Evolutionary conservation across 2,113 vertebrate genomes (phyloP), one percentile per base, ranked within the genome.

Genomic region (Lepidothrix coronata): DNA sequence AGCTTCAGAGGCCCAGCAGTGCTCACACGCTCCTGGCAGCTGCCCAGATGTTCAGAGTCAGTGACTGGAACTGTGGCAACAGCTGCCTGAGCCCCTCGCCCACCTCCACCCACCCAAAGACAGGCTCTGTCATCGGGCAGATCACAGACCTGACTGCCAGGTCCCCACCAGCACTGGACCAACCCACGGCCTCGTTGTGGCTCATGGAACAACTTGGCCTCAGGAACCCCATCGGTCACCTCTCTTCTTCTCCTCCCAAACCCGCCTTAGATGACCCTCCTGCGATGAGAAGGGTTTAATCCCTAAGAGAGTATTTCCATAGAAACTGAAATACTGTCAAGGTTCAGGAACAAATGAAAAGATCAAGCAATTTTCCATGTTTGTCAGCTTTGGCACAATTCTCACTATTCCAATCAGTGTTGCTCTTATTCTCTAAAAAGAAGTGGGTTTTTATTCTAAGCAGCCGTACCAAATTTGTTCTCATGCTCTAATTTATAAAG

Each of bases 351-450:
- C 48, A 94, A 90, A 94, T 59, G 83, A 85, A 75, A 93, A n/a
- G 39, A 83, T 54, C 14, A 4, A 91, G 74, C 72, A 52, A 94
- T 91, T 95, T 97, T 96, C 94, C 86, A 9, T 30, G 43, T 92
- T 92, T 95, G 91, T 95, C 87, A 93, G 1, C 62, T 95, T 96
- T 94, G 93, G 83, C 94, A 95, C 91, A 80, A 49, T 67, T 70
- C 57, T 33, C n/a, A 44, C 39, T 93, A 6, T 95, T 95, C 89
- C 9, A 0, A 75, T 79, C 80, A 85, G 25, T 2, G 10, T 73
- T 85, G 73, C 30, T 95, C 51, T 63, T 67, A 41, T 67, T 84
- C 76, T 84, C 76, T 49, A 71, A 86, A 86, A 86, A 63, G 23
- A 83, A 84, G 28, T 19, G 16, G 12, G 0, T 0, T 1, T 58